Evolutionary conservation across 2,113 vertebrate genomes (phyloP), one percentile per base, ranked within the genome.

Genomic region (Solenodon paradoxus): DNA sequence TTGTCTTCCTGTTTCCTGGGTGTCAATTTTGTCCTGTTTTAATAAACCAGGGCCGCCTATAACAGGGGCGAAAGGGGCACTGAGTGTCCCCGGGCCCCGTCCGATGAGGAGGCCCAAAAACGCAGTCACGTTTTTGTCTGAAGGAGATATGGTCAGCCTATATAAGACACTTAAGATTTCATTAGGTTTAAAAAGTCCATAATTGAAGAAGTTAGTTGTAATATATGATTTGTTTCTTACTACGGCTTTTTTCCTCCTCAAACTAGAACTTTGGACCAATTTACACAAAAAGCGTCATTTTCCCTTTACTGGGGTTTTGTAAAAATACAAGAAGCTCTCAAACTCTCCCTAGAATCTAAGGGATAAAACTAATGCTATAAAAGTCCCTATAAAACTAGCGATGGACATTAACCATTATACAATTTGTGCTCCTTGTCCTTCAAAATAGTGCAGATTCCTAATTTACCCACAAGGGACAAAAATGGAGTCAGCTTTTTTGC

Each of bases 361-460:
- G 97, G 93, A 96, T 95, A 97, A 96, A 96, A 97, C 72, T 95
- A 97, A 95, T 55, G 90, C 96, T 95, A 98, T 32, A 3, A 90
- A 95, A 77, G 97, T 78, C 77, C 97, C 88, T 97, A 97, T 64
- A 97, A 96, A 97, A 95, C 92, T 95, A 97, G 78, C 90, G 97
- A 95, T n/a, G 55, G 38, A 94, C 74, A 95, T 80, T 96, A 96
- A 96, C 64, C 22, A 0, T 84, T 90, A 93, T 63, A 90, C 96
- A 96, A 93, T 74, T 69, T 95, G 95, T 98, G 97, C 97, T 97
- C 87, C 28, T 97, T 97, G 95, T 97, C 95, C 95, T 97, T 97
- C 96, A 97, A 97, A 98, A 97, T 88, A 97, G 97, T 95, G 94
- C 96, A 96, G 96, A 91, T 95, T 97, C 94, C 96, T 75, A 83